Evolutionary conservation across 2,113 vertebrate species (phyloP).

Genomic region (Malaclemys terrapin): DNA sequence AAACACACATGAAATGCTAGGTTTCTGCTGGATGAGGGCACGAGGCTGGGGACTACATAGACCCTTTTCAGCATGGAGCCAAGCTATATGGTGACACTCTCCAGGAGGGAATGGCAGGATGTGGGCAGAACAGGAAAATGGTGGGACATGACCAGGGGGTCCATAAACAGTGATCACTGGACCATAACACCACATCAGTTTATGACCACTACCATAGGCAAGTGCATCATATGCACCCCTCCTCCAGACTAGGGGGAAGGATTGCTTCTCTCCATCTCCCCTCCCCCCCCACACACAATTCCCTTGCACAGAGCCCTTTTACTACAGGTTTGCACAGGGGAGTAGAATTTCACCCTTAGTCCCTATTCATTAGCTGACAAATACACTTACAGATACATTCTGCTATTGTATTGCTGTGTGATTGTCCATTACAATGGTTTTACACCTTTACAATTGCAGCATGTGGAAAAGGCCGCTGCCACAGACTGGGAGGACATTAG

Average conservation of each 20-base stretch:
- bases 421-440: neutral
- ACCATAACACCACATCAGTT: neutral
- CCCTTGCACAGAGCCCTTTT: too few species aligned
- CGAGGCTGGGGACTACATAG: conserved; percentile 9
- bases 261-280: neutral
- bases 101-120: neutral
- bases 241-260: neutral
- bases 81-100: conserved; percentile 13
- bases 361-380: neutral
- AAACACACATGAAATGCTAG: conserved; percentile 33
- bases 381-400: neutral
- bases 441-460: neutral
- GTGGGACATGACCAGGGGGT: neutral
- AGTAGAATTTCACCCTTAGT: neutral
- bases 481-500: neutral
- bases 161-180: neutral
- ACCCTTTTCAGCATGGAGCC: neutral
- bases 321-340: neutral
- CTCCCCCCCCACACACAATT: neutral
- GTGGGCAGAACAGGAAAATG: neutral
- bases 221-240: neutral
- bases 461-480: neutral
- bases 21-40: conserved; percentile 17
- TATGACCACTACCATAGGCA: neutral
- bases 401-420: neutral